A percentile compares a stretch with the other conserved stretches of the same genome.
Evolutionary conservation across 2,797 vertebrate genomes (phyloP).

Genomic region (Poeciliopsis gracilis): DNA sequence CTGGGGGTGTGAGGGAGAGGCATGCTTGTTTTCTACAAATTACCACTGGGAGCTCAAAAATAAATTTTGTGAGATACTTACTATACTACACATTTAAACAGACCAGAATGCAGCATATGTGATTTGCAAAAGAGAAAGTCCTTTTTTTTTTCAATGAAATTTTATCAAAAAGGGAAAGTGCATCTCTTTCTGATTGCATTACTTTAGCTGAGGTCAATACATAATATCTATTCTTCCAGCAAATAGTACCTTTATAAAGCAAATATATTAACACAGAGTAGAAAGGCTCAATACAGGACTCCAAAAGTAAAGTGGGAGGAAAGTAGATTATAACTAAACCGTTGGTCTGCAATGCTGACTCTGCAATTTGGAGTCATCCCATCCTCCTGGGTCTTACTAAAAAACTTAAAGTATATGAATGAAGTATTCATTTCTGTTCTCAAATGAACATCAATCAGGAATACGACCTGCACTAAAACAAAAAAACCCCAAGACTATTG

Average conservation of each 20-base stretch:
- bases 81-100: constrained; percentile 3
- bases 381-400: neutral
- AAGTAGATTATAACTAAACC: neutral
- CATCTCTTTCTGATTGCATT: neutral
- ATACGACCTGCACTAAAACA: neutral
- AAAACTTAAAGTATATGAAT: neutral
- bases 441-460: neutral
- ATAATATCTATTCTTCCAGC: neutral
- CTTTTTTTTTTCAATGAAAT: neutral
- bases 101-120: neutral
- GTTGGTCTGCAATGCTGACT: neutral
- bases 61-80: neutral
- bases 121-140: constrained; percentile 9
- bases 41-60: constrained; percentile 4
- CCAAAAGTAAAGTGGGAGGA: neutral
- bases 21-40: neutral
- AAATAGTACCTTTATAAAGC: too few species aligned
- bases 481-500: neutral
- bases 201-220: neutral
- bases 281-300: neutral
- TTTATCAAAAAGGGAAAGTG: neutral
- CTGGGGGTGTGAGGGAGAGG: too few species aligned
- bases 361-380: neutral
- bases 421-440: neutral
- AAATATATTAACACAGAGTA: neutral